Conservation (phyloP, 1,140 invertebrate genomes). For the Ostrea edulis region DNA sequence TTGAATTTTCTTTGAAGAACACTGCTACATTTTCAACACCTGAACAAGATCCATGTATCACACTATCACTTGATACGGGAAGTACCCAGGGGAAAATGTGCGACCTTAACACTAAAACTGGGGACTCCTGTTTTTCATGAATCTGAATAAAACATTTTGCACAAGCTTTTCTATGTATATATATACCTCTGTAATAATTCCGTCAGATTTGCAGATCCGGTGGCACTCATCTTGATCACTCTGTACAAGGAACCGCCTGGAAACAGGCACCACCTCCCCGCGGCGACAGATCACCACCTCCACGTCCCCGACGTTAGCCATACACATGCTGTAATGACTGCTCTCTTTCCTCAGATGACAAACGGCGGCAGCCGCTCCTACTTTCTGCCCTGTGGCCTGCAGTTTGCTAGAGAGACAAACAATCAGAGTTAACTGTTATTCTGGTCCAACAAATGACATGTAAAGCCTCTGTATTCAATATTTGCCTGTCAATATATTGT, state of each 20-base stretch:
- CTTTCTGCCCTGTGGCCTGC: slow-evolving; percentile 74
- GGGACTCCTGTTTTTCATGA: no score
- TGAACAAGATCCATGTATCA: no score
- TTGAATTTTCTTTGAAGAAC: no score
- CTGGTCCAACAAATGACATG: no score
- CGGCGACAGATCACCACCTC: slow-evolving; percentile 76
- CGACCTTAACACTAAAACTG: no score
- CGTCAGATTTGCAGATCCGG: slow-evolving; percentile 74
- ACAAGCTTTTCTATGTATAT: background rate
- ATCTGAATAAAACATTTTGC: no score
- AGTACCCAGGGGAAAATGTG: no score
- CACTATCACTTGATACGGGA: no score
- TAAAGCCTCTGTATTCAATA: no score
- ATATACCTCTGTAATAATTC: slow-evolving; percentile 78
- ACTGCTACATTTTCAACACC: no score
- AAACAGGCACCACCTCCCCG: slow-evolving; percentile 70
- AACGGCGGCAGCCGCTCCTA: slow-evolving; percentile 75
- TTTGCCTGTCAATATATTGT: no score
- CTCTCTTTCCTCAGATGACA: slow-evolving; percentile 70
- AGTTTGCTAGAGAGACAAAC: slow-evolving; percentile 70
- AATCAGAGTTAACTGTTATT: no score
- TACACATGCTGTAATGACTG: slow-evolving; percentile 66
- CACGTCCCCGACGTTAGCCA: slow-evolving; percentile 78
- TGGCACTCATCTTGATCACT: slow-evolving; percentile 73
- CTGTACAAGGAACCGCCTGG: slow-evolving; percentile 71